Evolutionary conservation across 2,797 vertebrate species (phyloP).

Genomic region (Brachymystax lenok): DNA sequence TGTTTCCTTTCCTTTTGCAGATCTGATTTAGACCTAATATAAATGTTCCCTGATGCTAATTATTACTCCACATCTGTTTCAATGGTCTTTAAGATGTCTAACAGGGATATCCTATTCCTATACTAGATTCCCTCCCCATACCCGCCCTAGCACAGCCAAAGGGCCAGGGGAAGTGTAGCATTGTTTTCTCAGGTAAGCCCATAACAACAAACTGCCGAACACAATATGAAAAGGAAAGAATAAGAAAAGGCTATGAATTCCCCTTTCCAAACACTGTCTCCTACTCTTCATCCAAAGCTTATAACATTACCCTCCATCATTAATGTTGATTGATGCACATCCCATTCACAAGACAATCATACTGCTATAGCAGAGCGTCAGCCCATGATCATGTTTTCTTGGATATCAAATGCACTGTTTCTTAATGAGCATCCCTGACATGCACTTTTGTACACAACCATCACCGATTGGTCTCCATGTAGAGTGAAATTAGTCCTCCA

Average conservation of each 20-base stretch:
- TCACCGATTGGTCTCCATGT: conserved; percentile 18
- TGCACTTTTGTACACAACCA: conserved; percentile 37
- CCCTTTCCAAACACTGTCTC: conserved; percentile 29
- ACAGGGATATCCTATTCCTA: conserved; percentile 16
- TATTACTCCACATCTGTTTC: conserved; percentile 40
- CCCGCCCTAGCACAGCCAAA: conserved; percentile 31
- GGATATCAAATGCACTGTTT: conserved; percentile 28
- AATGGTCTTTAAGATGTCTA: conserved; percentile 28
- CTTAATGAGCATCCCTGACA: conserved; percentile 28
- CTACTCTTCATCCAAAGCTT: conserved; percentile 4
- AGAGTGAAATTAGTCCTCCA: conserved; percentile 11
- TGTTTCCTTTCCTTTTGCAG: conserved; percentile 15
- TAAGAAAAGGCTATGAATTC: conserved; percentile 25
- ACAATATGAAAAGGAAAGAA: not conserved
- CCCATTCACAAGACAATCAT: conserved; percentile 18
- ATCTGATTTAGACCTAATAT: conserved; percentile 26
- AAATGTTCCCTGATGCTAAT: conserved; percentile 16
- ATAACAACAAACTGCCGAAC: conserved; percentile 17
- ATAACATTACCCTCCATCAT: conserved; percentile 17
- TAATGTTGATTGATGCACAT: conserved; percentile 28
- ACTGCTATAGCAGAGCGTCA: conserved; percentile 16
- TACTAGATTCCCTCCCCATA: conserved; percentile 9
- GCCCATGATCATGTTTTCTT: conserved; percentile 10
- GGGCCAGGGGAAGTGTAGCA: conserved; percentile 24
- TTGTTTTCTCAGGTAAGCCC: not conserved